Evolutionary conservation across 2,797 vertebrate species (phyloP).

Genomic region (Synaphobranchus kaupii): DNA sequence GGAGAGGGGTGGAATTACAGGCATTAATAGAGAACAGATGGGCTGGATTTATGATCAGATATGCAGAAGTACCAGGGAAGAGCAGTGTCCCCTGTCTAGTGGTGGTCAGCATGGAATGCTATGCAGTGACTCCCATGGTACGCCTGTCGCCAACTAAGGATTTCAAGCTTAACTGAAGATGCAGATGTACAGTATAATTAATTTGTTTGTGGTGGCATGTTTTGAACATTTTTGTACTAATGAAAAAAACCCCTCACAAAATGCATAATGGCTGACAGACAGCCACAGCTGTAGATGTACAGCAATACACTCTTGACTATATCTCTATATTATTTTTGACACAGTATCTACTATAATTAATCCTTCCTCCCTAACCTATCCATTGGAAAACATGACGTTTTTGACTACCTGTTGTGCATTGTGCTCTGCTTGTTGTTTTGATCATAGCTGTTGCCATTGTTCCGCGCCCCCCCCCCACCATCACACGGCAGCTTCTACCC

Average conservation of each 20-base stretch:
- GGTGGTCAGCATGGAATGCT: conserved; percentile 57
- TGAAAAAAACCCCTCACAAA: background rate
- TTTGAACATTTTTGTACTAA: conserved; percentile 15
- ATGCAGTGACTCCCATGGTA: conserved; percentile 49
- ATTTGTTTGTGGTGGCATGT: conserved; percentile 21
- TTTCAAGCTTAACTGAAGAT: conserved; percentile 27
- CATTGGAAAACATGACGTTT: conserved; percentile 3
- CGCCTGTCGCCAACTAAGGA: conserved; percentile 36
- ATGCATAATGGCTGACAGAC: background rate
- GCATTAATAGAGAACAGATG: conserved; percentile 67
- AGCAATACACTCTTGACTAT: background rate
- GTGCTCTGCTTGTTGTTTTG: conserved; percentile 37
- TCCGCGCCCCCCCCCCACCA: background rate
- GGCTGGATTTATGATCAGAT: conserved; percentile 69
- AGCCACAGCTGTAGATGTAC: background rate
- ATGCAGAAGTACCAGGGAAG: conserved; percentile 61
- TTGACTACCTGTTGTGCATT: conserved; percentile 31
- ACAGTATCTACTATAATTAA: conserved; percentile 3
- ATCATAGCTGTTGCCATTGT: conserved; percentile 50
- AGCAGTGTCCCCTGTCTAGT: conserved; percentile 53
- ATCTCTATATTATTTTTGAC: conserved; percentile 6
- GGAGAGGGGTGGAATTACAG: conserved; percentile 53
- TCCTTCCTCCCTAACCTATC: background rate
- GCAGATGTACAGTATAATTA: conserved; percentile 36
- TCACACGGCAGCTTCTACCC: conserved; percentile 44